Base-by-base conservation (phyloP, 1,140 invertebrate species). In the Drosophila aff. region DNA sequence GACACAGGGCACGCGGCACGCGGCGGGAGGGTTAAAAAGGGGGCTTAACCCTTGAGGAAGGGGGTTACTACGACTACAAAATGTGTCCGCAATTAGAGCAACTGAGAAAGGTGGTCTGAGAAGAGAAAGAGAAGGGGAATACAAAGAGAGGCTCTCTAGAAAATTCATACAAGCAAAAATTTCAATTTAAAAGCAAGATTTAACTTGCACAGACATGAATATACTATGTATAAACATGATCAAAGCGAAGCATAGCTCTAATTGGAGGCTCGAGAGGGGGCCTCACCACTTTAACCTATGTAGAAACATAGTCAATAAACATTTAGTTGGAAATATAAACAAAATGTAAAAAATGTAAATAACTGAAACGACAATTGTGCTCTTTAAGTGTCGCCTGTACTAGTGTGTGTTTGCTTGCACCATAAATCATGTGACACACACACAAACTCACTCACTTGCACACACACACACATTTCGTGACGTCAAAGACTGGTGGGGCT, bases 41-140 rank as follows among this genome's bases (percentile, higher is more conserved):
- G 44, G 44, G 23, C 9, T 21, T 21, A 53, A 53, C 18, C 52
- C 26, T 15, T 5, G 18, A 10, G 4, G 18, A 10, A 10, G 4
- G 21, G 15, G 33, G 13, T 1, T 7, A 38, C 46, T 26, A 49
- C 15, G 33, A 36, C n/a, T 33, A n/a, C 23, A 33, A 49, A 74
- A 74, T 75, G 72, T 69, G 83, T 67, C 79, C 76, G 83, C 83
- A 86, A 86, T 86, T 86, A 86, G 58, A 66, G 72, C 46, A 61
- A 62, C 44, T 62, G 49, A 47, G 23, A 53, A 71, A 40, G 31
- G 40, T 21, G 23, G 4, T 23, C 23, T 8, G 23, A 3, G 23
- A 23, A n/a, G n/a, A 11, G n/a, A 3, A 23, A 23, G 5, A 23
- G 46, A 7, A 7, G 16, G 21, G 43, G 3, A 5, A 21, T 31